These are phyloP conservation scores for Nyctibius bracteatus DNA, from an alignment of 2,113 vertebrate species.

Conservation along the genomic window DNA sequence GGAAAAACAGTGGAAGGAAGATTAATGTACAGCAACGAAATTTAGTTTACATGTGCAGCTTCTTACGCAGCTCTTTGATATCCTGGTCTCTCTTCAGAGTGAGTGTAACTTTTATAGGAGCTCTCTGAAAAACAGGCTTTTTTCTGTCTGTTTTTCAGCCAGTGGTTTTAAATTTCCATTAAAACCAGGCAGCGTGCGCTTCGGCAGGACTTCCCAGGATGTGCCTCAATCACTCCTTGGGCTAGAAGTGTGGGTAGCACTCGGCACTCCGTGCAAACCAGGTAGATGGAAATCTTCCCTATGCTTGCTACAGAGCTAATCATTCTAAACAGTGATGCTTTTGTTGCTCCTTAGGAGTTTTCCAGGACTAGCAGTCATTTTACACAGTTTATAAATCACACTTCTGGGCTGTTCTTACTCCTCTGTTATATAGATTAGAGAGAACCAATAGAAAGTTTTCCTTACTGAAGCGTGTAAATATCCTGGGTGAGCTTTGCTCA, in stretches of 20 bases:
- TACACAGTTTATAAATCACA: background rate
- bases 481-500: background rate
- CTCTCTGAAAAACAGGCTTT: rapidly evolving
- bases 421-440: background rate
- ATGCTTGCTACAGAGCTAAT: background rate
- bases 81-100: rapidly evolving
- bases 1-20: background rate
- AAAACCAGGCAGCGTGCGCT: background rate
- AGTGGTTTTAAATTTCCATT: background rate
- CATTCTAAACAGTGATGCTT: background rate
- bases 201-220: background rate
- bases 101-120: background rate
- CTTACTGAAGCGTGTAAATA: background rate
- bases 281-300: background rate
- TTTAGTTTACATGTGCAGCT: background rate
- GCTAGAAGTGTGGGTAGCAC: background rate
- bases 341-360: background rate
- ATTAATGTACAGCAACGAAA: background rate
- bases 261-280: background rate
- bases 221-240: background rate
- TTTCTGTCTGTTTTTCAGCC: background rate
- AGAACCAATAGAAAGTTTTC: background rate
- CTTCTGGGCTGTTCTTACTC: background rate
- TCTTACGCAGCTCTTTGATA: background rate
- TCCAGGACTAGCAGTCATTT: background rate